Base-by-base conservation (phyloP, 2,797 vertebrate species). In the Pampus argenteus region DNA sequence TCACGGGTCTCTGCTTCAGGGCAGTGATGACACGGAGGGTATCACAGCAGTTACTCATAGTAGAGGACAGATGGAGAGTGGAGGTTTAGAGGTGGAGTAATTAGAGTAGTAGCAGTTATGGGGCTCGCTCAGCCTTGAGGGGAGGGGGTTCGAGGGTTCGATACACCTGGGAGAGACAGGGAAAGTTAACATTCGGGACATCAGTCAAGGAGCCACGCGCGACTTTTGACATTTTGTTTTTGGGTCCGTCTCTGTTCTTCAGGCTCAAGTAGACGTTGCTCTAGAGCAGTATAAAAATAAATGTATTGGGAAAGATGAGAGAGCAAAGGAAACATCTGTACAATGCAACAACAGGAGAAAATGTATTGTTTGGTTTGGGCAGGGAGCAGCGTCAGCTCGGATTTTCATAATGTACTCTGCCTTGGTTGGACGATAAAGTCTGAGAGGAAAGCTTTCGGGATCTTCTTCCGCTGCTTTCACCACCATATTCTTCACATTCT, bases 131-230 rank as follows among this genome's bases (percentile, higher is more conserved):
- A 55, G 77, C 74, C 82, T 58, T 36, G 34, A 7, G 48, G 79
- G 47, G 42, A n/a, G n/a, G n/a, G n/a, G n/a, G n/a, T n/a, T n/a
- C n/a, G n/a, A n/a, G 55, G 67, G 74, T 56, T 54, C 34, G 49
- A 67, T 68, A 85, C 73, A 87, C 76, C 87, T 91, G 82, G 51
- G 82, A 88, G 82, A 89, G 65, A 90, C 49, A 73, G 51, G 58
- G 58, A 80, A 15, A 63, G 66, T 88, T 82, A 83, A 79, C 76
- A 62, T 61, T 34, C 18, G 50, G 50, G 65, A 65, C 59, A 68
- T 75, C 54, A 51, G 67, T 58, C 15, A 28, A 65, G 58, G 61
- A 80, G 59, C 49, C 57, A 11, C 9, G 18, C 9, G 18, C 9
- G 20, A 40, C n/a, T 65, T 65, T 63, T 66, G 50, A 38, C 38